These are phyloP conservation scores for Aspidapion aeneum DNA, from an alignment of 2,888 invertebrate species.

Conservation along the genomic window DNA sequence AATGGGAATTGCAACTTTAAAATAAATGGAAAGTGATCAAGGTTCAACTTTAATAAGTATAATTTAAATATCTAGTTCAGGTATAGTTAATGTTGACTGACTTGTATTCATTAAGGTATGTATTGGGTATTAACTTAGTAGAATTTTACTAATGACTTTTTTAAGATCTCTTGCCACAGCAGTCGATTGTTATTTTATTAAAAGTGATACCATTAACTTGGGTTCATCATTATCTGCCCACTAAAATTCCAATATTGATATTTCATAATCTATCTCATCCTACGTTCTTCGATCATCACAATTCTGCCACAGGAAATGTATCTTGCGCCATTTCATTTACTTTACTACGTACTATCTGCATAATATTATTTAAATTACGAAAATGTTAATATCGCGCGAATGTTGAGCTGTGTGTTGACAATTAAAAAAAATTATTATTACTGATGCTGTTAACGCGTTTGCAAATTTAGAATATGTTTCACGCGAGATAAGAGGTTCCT, in stretches of 20 bases:
- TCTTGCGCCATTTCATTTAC: constrained; percentile 1
- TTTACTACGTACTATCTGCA: neutral
- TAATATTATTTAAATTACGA: neutral
- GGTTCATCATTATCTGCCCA: constrained; percentile 17
- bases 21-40: too few species aligned
- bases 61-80: too few species aligned
- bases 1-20: too few species aligned
- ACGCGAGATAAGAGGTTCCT: neutral
- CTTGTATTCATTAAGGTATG: too few species aligned
- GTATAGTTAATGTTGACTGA: too few species aligned
- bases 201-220: neutral
- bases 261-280: constrained; percentile 23
- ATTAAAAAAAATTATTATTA: neutral
- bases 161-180: too few species aligned
- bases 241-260: constrained; percentile 20
- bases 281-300: constrained; percentile 19
- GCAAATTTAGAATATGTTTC: neutral
- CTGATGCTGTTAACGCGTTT: neutral
- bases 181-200: neutral
- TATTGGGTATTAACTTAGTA: too few species aligned
- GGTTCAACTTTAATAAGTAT: too few species aligned
- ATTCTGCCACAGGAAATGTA: constrained; percentile 25
- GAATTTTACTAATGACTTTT: too few species aligned
- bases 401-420: neutral
- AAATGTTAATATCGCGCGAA: neutral